These are phyloP conservation scores for Spea hammondii DNA, from an alignment of 2,797 vertebrate species.

Conservation along the genomic window DNA sequence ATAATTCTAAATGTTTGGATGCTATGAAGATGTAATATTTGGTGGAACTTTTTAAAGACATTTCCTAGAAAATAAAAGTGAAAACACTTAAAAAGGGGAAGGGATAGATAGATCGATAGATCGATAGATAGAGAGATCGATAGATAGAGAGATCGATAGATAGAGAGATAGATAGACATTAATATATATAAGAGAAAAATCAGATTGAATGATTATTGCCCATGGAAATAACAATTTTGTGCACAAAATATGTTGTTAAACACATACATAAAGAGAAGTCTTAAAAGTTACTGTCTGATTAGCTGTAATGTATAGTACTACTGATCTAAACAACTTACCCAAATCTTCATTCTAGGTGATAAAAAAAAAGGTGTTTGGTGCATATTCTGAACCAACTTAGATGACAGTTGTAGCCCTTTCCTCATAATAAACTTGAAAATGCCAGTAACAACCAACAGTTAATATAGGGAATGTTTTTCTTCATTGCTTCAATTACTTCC, in stretches of 20 bases:
- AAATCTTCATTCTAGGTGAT: constrained; percentile 75
- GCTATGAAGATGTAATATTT: constrained; percentile 32
- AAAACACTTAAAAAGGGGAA: background rate
- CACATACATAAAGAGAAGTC: too few species aligned
- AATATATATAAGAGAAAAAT: too few species aligned
- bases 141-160: too few species aligned
- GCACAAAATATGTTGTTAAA: too few species aligned
- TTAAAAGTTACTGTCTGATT: too few species aligned
- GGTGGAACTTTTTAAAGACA: constrained; percentile 38
- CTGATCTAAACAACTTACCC: constrained; percentile 75
- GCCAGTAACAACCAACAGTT: constrained; percentile 89
- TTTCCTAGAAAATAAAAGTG: background rate
- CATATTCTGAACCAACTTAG: constrained; percentile 99
- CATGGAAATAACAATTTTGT: too few species aligned
- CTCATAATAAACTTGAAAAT: constrained; percentile 83
- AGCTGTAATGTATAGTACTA: too few species aligned
- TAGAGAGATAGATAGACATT: too few species aligned
- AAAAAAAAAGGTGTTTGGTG: constrained; percentile 81
- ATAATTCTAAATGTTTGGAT: background rate
- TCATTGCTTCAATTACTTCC: constrained; percentile 79
- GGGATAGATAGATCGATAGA: too few species aligned
- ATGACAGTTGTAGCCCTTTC: constrained; percentile 97
- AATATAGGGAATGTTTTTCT: constrained; percentile 66
- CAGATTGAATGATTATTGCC: too few species aligned
- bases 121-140: too few species aligned